These are phyloP conservation scores for Promerops cafer DNA, from an alignment of 2,113 vertebrate species.

Conservation along the genomic window DNA sequence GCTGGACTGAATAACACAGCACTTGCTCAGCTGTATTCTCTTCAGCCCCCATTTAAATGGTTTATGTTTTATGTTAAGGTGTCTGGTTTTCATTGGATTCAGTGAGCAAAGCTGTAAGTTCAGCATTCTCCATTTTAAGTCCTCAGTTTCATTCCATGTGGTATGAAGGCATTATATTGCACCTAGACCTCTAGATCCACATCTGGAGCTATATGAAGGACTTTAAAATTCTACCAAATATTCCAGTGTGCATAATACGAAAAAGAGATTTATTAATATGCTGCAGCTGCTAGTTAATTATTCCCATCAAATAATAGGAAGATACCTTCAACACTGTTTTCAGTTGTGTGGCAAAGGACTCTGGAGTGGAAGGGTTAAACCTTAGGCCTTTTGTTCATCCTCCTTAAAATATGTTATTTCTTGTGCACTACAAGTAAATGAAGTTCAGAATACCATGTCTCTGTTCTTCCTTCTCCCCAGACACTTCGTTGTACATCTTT, in stretches of 20 bases:
- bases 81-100: not conserved
- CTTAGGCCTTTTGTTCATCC: not conserved
- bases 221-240: not conserved
- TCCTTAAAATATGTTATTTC: not conserved
- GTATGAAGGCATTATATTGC: not conserved
- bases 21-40: not conserved
- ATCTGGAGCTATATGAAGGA: not conserved
- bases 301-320: not conserved
- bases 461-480: not conserved
- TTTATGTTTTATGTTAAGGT: not conserved
- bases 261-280: not conserved
- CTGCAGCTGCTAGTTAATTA: not conserved
- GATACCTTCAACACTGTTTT: not conserved
- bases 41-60: not conserved
- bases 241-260: not conserved
- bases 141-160: not conserved
- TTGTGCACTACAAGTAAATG: not conserved
- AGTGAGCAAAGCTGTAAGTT: not conserved
- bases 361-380: not conserved
- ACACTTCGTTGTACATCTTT: not conserved
- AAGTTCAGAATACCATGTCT: not conserved
- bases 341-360: not conserved
- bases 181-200: not conserved
- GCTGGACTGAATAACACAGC: constrained; percentile 6
- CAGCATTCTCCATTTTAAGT: not conserved